phyloP scores from a whole-genome alignment of 2,797 vertebrate species.

The Paedocypris micromegethes region DNA sequence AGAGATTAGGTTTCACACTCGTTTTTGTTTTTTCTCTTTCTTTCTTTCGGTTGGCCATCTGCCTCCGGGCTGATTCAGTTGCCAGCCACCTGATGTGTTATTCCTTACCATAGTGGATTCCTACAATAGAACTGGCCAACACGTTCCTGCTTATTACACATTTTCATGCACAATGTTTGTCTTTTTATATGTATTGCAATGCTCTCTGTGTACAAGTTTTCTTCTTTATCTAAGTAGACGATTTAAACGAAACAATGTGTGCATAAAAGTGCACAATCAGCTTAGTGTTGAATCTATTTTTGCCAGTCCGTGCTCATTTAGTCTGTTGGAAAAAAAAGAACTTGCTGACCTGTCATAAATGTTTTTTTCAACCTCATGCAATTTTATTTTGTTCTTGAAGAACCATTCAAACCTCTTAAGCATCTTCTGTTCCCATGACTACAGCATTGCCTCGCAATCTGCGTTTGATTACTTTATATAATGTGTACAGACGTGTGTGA shows the following conservation, averaged over 20 bases:
- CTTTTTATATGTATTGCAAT: neutral
- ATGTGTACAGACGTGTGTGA: slow-evolving; percentile 39
- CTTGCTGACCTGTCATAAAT: neutral
- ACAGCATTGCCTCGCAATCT: slow-evolving; percentile 38
- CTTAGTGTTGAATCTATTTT: too few species aligned
- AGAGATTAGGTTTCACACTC: slow-evolving; percentile 38
- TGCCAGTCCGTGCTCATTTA: too few species aligned
- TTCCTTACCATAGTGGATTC: neutral
- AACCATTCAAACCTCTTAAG: neutral
- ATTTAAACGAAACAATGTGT: too few species aligned
- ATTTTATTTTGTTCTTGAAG: neutral
- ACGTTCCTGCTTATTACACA: neutral
- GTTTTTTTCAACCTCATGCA: neutral
- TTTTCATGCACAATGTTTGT: slow-evolving; percentile 2
- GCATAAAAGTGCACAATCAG: too few species aligned
- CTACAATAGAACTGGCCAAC: slow-evolving; percentile 17
- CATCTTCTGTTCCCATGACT: slow-evolving; percentile 47
- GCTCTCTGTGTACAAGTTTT: too few species aligned
- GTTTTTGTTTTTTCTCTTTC: slow-evolving; percentile 20
- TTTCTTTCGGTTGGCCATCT: slow-evolving; percentile 44
- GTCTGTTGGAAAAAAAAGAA: neutral
- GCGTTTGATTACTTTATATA: slow-evolving; percentile 44
- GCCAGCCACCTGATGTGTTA: slow-evolving; percentile 42
- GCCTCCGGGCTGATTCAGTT: slow-evolving; percentile 43
- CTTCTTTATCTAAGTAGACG: too few species aligned